A percentile compares a stretch with the other conserved stretches of the same genome.
These are phyloP conservation scores for Zaprionus lachaisei DNA, from an alignment of 1,140 invertebrate species.

Conservation along the genomic window DNA sequence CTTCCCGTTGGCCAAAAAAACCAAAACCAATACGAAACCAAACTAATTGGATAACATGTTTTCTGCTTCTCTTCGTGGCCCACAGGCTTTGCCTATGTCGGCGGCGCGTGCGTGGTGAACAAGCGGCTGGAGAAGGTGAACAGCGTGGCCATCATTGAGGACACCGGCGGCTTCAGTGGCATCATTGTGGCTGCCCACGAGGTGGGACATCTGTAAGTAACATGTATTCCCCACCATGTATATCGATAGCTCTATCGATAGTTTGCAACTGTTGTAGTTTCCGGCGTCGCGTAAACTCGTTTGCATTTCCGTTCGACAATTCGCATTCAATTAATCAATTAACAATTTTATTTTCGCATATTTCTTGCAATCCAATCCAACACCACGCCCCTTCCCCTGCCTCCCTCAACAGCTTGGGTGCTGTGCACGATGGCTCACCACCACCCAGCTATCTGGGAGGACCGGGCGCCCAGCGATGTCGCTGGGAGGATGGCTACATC, in stretches of 20 bases:
- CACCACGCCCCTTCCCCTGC: constrained; percentile 4
- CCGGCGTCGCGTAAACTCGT: constrained; percentile 54
- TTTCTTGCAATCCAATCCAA: constrained; percentile 50
- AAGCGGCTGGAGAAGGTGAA: constrained; percentile 98
- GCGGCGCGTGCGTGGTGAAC: constrained; percentile 97
- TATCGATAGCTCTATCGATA: neutral
- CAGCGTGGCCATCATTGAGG: constrained; percentile 97
- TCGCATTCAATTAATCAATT: constrained; percentile 75
- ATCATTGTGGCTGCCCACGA: constrained; percentile 98
- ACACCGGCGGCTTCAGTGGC: constrained; percentile 97
- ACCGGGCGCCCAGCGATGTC: constrained; percentile 96
- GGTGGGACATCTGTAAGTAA: constrained; percentile 97
- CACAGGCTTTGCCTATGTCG: constrained; percentile 97
- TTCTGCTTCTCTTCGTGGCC: constrained; percentile 48
- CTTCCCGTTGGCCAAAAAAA: constrained; percentile 30
- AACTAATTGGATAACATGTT: constrained; percentile 51
- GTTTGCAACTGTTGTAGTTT: constrained; percentile 43
- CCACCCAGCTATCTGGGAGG: constrained; percentile 97
- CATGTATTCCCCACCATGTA: neutral
- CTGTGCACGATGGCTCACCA: constrained; percentile 97
- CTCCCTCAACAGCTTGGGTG: constrained; percentile 89
- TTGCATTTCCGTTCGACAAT: constrained; percentile 76
- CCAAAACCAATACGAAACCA: neutral
- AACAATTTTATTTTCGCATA: constrained; percentile 49
- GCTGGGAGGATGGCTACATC: constrained; percentile 98